phyloP scores from a whole-genome alignment of 2,888 invertebrate species.

The Chrysodeixis includens region DNA sequence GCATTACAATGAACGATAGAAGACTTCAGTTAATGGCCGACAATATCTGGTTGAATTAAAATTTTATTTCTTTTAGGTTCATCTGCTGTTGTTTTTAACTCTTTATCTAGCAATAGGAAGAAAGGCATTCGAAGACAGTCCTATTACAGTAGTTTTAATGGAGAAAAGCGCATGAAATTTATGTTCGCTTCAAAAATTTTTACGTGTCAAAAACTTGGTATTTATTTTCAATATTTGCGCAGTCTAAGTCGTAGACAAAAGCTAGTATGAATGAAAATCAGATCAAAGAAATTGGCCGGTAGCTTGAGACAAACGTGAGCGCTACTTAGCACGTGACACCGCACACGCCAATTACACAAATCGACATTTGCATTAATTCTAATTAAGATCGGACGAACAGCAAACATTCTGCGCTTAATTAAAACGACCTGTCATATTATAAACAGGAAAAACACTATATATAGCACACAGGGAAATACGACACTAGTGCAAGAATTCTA shows the following conservation, averaged over 20 bases:
- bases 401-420: conserved; percentile 45
- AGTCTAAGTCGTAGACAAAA: not conserved
- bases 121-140: not conserved
- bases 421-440: conserved; percentile 43
- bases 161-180: too few relatives aligned
- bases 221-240: not conserved
- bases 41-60: not conserved
- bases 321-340: conserved; percentile 37
- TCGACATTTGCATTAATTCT: conserved; percentile 40
- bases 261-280: not conserved
- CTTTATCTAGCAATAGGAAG: not conserved
- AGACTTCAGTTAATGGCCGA: conserved; percentile 11
- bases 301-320: not conserved
- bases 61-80: conserved; percentile 8
- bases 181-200: not conserved
- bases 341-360: conserved; percentile 32
- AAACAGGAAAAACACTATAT: conserved; percentile 61
- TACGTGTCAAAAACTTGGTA: not conserved
- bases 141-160: too few relatives aligned
- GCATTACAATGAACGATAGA: conserved; percentile 18
- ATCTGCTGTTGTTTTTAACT: too few relatives aligned
- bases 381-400: conserved; percentile 41
- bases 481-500: conserved; percentile 34
- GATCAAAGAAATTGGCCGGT: not conserved
- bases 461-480: conserved; percentile 55